Evolutionary conservation across 2,797 vertebrate species (phyloP).

Genomic region (Chromobotia macracanthus): DNA sequence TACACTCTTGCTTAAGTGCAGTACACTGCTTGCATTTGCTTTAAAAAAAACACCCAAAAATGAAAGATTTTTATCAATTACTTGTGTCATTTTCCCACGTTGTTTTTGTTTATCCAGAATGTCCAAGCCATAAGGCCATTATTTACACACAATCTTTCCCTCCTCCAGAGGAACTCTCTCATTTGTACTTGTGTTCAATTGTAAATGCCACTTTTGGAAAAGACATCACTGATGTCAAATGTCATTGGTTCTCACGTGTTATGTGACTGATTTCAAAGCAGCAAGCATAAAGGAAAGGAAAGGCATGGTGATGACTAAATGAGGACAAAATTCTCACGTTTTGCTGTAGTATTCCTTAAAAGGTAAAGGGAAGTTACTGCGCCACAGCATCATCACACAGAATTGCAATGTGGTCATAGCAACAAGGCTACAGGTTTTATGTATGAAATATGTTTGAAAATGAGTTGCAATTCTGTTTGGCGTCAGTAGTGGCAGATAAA

Average conservation of each 20-base stretch:
- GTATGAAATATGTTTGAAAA: background rate
- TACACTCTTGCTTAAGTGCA: too few species aligned
- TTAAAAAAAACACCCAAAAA: background rate
- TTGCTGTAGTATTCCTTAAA: background rate
- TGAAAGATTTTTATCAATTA: background rate
- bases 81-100: background rate
- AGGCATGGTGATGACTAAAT: background rate
- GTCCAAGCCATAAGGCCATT: background rate
- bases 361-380: background rate
- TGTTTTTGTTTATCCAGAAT: too few species aligned
- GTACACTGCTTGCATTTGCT: too few species aligned
- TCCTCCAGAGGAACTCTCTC: background rate
- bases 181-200: background rate
- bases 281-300: background rate
- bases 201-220: too few species aligned
- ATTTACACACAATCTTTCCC: background rate
- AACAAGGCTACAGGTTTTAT: background rate
- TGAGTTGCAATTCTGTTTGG: background rate
- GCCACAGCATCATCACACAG: background rate
- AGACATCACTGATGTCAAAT: too few species aligned
- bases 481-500: background rate
- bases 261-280: background rate
- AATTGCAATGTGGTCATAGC: background rate
- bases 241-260: too few species aligned
- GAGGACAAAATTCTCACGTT: background rate